Percentiles rank a stretch among this genome's conserved stretches.
Conservation (phyloP, 1,140 invertebrate species). For the Drosophila seguyi region DNA sequence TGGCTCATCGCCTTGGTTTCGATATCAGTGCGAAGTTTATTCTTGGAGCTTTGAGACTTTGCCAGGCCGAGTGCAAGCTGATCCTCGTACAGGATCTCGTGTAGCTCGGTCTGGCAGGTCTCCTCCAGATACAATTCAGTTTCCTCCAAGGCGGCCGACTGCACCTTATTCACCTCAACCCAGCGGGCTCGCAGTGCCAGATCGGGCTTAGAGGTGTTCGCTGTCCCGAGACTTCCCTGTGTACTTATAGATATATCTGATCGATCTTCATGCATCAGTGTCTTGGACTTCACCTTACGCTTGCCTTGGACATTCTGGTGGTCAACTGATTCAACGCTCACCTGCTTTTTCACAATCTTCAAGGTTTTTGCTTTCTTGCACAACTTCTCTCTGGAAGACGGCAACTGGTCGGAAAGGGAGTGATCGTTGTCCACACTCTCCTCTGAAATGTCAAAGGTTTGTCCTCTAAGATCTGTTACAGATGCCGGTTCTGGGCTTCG, state of each 20-base stretch:
- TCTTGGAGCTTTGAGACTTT: background rate
- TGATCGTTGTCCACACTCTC: background rate
- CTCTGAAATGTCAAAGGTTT: background rate
- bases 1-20: background rate
- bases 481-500: background rate
- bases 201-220: constrained; percentile 15
- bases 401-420: background rate
- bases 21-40: background rate
- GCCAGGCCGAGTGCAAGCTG: constrained; percentile 1
- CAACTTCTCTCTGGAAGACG: background rate
- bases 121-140: constrained; percentile 50
- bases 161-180: constrained; percentile 56
- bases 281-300: constrained; percentile 21
- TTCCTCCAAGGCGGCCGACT: constrained; percentile 37
- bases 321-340: background rate
- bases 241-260: constrained; percentile 1
- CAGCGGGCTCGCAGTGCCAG: constrained; percentile 56
- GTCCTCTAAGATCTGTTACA: background rate
- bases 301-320: background rate
- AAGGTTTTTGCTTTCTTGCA: background rate
- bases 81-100: constrained; percentile 19
- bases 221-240: background rate
- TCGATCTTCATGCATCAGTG: background rate
- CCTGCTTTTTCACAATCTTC: background rate
- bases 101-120: constrained; percentile 19